Evolutionary conservation across 1,140 invertebrate species (phyloP), one percentile per base, ranked within the genome.

Genomic region (Ganaspis sp.): DNA sequence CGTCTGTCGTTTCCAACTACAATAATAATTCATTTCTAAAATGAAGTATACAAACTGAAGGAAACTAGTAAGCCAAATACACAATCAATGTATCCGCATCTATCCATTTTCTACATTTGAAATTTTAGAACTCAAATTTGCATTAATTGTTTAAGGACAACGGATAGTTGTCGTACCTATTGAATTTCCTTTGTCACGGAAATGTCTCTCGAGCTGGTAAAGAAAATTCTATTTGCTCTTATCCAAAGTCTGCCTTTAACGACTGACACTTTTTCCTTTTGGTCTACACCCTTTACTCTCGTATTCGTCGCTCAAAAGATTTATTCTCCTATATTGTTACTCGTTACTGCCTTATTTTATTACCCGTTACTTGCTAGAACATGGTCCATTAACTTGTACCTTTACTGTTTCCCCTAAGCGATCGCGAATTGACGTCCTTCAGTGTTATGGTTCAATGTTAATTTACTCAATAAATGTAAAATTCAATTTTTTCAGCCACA

Each of bases 121-220:
- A 34, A 6, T 34, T 34, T 34, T 34, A 34, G 2, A 3, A 6
- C 29, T 2, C 29, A 34, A 34, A 34, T 34, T 34, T 34, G 2
- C 29, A 34, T 34, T 34, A 2, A 3, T 6, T 6, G 29, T 34
- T 34, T 34, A 34, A 34, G 2, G 2, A 34, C 2, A 34, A 34
- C 6, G 29, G 53, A 58, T 29, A 9, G 23, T 17, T 45, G 71
- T 23, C 15, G 71, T 19, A 15, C 15, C 70, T 37, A 11, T 45
- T 58, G 73, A 71, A 75, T 78, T 75, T 79, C 74, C 71, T 73
- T 79, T 79, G 74, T 79, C 72, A 64, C 70, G 42, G 42, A 75
- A 75, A 75, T 78, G 72, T 73, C 73, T 70, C 17, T 78, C 77
- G 73, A 73, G 21, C 71, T 74, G 38, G 73, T 72, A 23, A 21